These are phyloP conservation scores for Plagiodera versicolora DNA, from an alignment of 2,888 invertebrate genomes.

Conservation along the genomic window DNA sequence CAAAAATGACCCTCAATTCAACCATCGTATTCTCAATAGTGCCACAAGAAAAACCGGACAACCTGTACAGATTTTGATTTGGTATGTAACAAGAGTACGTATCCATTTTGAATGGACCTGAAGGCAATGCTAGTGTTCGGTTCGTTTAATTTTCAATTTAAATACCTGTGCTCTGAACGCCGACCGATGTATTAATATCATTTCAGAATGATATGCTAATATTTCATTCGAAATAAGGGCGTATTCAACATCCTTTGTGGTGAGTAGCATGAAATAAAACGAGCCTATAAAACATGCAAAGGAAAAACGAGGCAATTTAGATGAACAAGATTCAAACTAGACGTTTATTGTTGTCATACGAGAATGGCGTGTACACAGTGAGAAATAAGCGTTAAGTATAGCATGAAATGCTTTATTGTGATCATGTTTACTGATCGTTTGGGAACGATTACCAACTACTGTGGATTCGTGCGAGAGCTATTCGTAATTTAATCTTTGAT, in stretches of 20 bases:
- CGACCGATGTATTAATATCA: conserved; percentile 21
- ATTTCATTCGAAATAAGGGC: conserved; percentile 27
- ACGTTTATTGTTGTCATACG: conserved; percentile 25
- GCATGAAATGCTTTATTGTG: conserved; percentile 22
- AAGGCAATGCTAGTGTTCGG: conserved; percentile 15
- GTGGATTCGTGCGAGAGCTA: too few relatives aligned
- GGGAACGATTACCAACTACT: too few relatives aligned
- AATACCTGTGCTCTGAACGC: conserved; percentile 18
- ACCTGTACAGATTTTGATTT: too few relatives aligned
- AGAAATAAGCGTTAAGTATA: conserved; percentile 23
- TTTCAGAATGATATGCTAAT: conserved; percentile 27
- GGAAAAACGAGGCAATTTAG: conserved; percentile 27
- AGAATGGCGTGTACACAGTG: conserved; percentile 23
- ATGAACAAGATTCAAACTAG: conserved; percentile 26
- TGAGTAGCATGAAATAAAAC: conserved; percentile 19
- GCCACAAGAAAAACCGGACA: too few relatives aligned
- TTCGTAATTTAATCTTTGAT: too few relatives aligned
- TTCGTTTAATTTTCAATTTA: conserved; percentile 28
- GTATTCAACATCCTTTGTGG: conserved; percentile 23
- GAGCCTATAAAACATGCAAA: conserved; percentile 25
- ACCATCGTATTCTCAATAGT: too few relatives aligned
- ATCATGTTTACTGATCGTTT: too few relatives aligned
- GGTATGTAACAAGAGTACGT: too few relatives aligned
- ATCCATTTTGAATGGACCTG: too few relatives aligned
- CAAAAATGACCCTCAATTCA: too few relatives aligned